phyloP scores from a whole-genome alignment of 2,888 invertebrate species.

The Campopleginae sp. region DNA sequence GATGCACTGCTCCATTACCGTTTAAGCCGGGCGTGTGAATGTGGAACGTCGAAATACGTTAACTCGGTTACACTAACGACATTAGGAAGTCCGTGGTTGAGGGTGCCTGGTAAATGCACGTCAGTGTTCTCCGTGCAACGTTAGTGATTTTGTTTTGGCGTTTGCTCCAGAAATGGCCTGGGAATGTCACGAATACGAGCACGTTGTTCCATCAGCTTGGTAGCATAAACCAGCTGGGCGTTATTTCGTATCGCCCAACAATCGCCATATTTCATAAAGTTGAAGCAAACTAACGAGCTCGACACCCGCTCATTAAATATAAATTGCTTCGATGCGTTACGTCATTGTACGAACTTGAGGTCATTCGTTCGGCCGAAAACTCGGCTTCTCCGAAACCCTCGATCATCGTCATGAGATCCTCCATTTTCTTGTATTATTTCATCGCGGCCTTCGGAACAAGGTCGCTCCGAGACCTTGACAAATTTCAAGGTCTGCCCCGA shows the following conservation, averaged over 20 bases:
- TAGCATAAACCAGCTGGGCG: neutral
- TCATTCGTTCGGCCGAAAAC: neutral
- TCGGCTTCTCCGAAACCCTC: neutral
- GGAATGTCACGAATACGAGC: neutral
- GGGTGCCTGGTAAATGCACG: constrained; percentile 52
- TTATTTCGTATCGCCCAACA: neutral
- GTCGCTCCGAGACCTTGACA: neutral
- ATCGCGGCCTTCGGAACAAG: neutral
- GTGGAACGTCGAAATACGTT: constrained; percentile 71
- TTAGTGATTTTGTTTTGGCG: neutral
- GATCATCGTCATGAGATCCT: neutral
- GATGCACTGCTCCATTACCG: constrained; percentile 24
- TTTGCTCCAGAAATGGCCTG: neutral
- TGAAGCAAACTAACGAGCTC: constrained; percentile 1
- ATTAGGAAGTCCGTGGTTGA: constrained; percentile 77
- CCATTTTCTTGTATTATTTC: neutral
- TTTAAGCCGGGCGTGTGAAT: constrained; percentile 50
- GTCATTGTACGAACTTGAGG: neutral
- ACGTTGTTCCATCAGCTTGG: neutral
- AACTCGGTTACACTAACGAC: constrained; percentile 81
- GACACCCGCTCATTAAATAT: neutral
- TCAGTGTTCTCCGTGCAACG: constrained; percentile 21
- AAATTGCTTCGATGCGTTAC: neutral
- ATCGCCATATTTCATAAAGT: neutral
- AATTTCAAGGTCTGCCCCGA: neutral